Conservation (phyloP, 1,140 invertebrate genomes). For the Hyphantria cunea region DNA sequence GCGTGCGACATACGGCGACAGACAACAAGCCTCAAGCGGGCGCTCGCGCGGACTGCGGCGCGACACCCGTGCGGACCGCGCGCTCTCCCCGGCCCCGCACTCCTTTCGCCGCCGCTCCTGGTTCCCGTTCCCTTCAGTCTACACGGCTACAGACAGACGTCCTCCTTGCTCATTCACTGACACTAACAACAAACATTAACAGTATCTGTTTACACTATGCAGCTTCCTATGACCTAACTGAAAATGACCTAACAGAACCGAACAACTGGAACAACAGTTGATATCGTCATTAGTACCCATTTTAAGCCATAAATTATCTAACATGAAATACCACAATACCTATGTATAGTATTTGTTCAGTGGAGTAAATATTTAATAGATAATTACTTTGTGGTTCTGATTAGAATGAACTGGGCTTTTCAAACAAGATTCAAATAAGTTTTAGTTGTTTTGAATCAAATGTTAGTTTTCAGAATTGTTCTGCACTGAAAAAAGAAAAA, state of each 20-base stretch:
- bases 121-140: conserved; percentile 36
- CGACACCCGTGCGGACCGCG: conserved; percentile 35
- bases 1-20: conserved; percentile 38
- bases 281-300: no score
- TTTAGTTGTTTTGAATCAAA: no score
- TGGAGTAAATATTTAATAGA: no score
- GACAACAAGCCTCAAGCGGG: conserved; percentile 57
- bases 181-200: conserved; percentile 9
- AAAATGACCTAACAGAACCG: conserved; percentile 10
- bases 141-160: conserved; percentile 32
- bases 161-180: conserved; percentile 59
- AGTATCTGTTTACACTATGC: conserved; percentile 7
- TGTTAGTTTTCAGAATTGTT: no score
- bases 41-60: conserved; percentile 68
- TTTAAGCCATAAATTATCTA: no score
- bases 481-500: no score
- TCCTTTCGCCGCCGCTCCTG: conserved; percentile 37
- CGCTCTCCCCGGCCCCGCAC: conserved; percentile 37
- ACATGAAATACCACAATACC: no score
- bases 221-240: background rate
- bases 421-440: no score
- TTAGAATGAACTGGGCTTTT: no score
- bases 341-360: no score
- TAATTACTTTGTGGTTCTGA: no score
- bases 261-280: background rate